Evolutionary conservation across 2,888 invertebrate species (phyloP), one percentile per base, ranked within the genome.

Genomic region (Lepidocyrtoides sp.): DNA sequence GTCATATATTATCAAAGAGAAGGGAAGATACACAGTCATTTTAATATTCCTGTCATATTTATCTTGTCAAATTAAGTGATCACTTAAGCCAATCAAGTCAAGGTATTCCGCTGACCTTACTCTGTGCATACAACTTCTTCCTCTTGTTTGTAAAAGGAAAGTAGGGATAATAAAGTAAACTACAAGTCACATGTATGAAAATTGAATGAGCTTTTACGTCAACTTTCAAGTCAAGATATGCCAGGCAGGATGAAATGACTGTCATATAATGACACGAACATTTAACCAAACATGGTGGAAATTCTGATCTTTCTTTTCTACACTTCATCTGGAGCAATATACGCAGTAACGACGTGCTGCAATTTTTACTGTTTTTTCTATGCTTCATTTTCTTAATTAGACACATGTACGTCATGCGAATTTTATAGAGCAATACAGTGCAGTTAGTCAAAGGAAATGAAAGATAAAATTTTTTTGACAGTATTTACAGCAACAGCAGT

Each of bases 51-150:
- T 81, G 81, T 81, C 72, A n/a, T 48, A 87, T 79, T 63, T 60
- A 81, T 69, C 69, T 81, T 88, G 88, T 88, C 88, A 79, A 88
- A 88, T 88, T 88, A 88, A 66, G 81, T 69, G 88, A 81, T 81
- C 88, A 81, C 81, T 88, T 88, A 79, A 72, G 44, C 72, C 57
- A 29, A 2, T 60, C 60, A 60, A 60, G 60, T 41, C 72, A 85
- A 75, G 41, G 75, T 63, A 48, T 72, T 57, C 44, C 1, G n/a
- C 36, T 87, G 79, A 87, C 77, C 87, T 87, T 41, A n/a, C n/a
- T 77, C 63, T 63, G 77, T 87, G 72, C 20, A 72, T 20, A 20
- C 2, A 17, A 4, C 17, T 20, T 10, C 17, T 10, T 20, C 57
- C 20, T 5, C 2, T 17, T 5, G 17, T 57, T 2, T 17, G 57